Conservation (phyloP, 2,888 invertebrate species). For the Melanchra persicariae region DNA sequence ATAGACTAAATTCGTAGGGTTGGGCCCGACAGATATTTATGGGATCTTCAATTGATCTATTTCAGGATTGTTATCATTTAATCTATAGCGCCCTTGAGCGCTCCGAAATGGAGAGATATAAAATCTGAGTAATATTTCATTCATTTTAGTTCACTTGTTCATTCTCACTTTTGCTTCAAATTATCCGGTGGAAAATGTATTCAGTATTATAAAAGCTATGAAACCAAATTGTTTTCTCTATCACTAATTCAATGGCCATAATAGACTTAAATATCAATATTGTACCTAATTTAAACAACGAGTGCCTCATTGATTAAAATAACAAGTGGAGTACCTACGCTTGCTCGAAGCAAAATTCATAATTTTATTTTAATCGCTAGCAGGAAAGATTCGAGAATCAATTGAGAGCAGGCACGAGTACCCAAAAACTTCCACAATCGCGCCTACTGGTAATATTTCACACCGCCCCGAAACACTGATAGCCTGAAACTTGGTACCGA, state of each 20-base stretch:
- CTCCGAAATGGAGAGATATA: slow-evolving; percentile 24
- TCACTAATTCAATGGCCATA: not conserved
- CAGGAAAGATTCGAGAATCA: slow-evolving; percentile 23
- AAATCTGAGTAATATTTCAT: slow-evolving; percentile 21
- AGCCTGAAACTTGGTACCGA: slow-evolving; percentile 59
- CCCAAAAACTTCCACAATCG: slow-evolving; percentile 45
- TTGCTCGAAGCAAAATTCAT: slow-evolving; percentile 1
- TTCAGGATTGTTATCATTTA: slow-evolving; percentile 57
- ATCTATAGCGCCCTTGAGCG: slow-evolving; percentile 42
- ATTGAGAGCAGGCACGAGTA: slow-evolving; percentile 20
- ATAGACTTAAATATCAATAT: not conserved
- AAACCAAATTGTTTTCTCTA: slow-evolving; percentile 1
- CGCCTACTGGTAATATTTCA: slow-evolving; percentile 44
- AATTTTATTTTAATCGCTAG: slow-evolving; percentile 23
- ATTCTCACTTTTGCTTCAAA: not conserved
- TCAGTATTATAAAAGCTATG: no score
- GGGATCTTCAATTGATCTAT: slow-evolving; percentile 56
- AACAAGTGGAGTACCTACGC: not conserved
- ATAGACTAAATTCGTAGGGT: slow-evolving; percentile 64
- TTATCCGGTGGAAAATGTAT: slow-evolving; percentile 2
- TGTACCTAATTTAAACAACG: slow-evolving; percentile 24
- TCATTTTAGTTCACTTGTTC: slow-evolving; percentile 7
- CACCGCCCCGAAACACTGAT: slow-evolving; percentile 49
- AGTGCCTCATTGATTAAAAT: slow-evolving; percentile 1
- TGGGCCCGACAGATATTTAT: slow-evolving; percentile 63